These are phyloP conservation scores for Prunella strophiata DNA, from an alignment of 2,797 vertebrate species.

Conservation along the genomic window DNA sequence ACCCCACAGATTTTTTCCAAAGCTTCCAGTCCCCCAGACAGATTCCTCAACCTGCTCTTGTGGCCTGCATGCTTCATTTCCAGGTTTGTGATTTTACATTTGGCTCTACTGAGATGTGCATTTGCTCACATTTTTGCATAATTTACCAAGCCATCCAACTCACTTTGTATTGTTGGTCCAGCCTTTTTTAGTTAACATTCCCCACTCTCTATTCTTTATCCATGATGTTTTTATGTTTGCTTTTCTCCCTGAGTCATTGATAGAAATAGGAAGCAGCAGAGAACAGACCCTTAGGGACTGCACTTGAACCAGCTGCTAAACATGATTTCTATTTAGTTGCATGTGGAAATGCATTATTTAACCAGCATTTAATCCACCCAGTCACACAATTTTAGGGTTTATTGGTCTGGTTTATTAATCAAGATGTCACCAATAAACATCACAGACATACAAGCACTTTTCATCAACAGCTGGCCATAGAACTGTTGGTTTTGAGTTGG, in stretches of 20 bases:
- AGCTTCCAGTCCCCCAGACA: rapidly evolving
- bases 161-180: neutral
- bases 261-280: neutral
- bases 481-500: neutral
- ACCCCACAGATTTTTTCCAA: neutral
- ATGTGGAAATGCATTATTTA: neutral
- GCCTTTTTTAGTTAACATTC: neutral
- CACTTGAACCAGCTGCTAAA: neutral
- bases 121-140: neutral
- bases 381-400: neutral
- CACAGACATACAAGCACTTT: neutral
- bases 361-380: neutral
- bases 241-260: neutral
- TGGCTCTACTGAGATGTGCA: neutral
- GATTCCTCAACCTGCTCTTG: neutral
- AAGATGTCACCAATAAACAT: neutral
- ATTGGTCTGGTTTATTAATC: neutral
- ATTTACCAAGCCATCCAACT: neutral
- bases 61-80: neutral
- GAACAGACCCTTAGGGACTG: neutral
- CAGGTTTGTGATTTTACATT: neutral
- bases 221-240: neutral
- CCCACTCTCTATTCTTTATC: neutral
- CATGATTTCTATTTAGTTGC: neutral
- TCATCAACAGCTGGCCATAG: neutral